Evolutionary conservation across 1,140 invertebrate genomes (phyloP).

Genomic region (Planococcus citri): DNA sequence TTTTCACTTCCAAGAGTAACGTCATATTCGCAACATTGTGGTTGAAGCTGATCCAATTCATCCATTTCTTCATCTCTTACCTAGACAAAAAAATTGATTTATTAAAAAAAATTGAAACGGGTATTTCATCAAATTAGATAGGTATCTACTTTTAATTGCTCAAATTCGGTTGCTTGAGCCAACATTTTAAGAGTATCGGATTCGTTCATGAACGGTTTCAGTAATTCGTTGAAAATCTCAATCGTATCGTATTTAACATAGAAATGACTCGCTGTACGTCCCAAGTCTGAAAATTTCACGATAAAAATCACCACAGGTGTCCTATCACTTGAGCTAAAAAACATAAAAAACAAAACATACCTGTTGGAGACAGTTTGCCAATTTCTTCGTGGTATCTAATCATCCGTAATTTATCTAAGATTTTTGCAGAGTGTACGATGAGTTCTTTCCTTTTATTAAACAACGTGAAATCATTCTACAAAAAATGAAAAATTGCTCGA

Average conservation of each 20-base stretch:
- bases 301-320: background rate
- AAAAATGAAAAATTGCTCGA: conserved; percentile 16
- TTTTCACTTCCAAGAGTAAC: conserved; percentile 75
- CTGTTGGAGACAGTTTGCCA: conserved; percentile 65
- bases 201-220: conserved; percentile 70
- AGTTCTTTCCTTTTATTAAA: conserved; percentile 57
- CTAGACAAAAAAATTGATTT: conserved; percentile 35
- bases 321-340: conserved; percentile 22
- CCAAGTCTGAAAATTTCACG: conserved; percentile 54
- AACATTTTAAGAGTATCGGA: conserved; percentile 78
- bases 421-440: conserved; percentile 64
- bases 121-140: background rate
- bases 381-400: conserved; percentile 76
- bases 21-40: conserved; percentile 58
- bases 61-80: conserved; percentile 87
- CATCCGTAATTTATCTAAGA: conserved; percentile 87
- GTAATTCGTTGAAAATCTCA: conserved; percentile 72
- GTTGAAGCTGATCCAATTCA: conserved; percentile 66
- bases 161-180: conserved; percentile 84
- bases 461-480: conserved; percentile 62
- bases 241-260: conserved; percentile 97
- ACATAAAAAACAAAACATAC: conserved; percentile 33
- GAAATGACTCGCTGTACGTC: conserved; percentile 91
- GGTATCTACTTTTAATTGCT: conserved; percentile 73
- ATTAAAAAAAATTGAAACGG: background rate